A percentile compares a stretch with the other conserved stretches of the same genome.
Evolutionary conservation across 1,140 invertebrate genomes (phyloP).

Genomic region (Ceratosolen solmsi): DNA sequence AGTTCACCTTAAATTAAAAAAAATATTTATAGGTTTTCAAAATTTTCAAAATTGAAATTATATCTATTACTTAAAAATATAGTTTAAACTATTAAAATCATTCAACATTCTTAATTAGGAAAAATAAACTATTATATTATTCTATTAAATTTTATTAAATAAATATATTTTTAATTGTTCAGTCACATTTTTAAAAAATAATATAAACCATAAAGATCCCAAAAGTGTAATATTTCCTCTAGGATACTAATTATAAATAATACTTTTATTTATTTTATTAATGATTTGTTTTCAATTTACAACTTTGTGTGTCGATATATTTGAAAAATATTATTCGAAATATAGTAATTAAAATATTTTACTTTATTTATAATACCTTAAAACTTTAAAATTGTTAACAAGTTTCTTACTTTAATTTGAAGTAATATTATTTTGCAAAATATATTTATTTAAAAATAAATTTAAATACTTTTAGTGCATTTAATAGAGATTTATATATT

Average conservation of each 20-base stretch:
- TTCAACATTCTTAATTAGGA: constrained; percentile 34
- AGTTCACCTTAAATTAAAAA: constrained; percentile 47
- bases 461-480: too few species aligned
- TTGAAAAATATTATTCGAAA: too few species aligned
- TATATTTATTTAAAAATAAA: too few species aligned
- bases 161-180: constrained; percentile 23
- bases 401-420: too few species aligned
- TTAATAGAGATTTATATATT: too few species aligned
- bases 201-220: constrained; percentile 14
- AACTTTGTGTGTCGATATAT: too few species aligned
- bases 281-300: background rate
- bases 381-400: too few species aligned
- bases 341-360: too few species aligned
- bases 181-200: constrained; percentile 21
- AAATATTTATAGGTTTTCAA: background rate
- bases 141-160: constrained; percentile 35
- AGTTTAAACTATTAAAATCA: constrained; percentile 31
- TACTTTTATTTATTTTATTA: too few species aligned
- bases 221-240: background rate
- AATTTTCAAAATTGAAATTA: too few species aligned
- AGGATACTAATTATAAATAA: background rate
- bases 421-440: too few species aligned
- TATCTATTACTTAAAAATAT: background rate
- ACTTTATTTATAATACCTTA: too few species aligned
- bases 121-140: constrained; percentile 27